phyloP scores from a whole-genome alignment of 2,113 vertebrate species.

The Pelecanus crispus region DNA sequence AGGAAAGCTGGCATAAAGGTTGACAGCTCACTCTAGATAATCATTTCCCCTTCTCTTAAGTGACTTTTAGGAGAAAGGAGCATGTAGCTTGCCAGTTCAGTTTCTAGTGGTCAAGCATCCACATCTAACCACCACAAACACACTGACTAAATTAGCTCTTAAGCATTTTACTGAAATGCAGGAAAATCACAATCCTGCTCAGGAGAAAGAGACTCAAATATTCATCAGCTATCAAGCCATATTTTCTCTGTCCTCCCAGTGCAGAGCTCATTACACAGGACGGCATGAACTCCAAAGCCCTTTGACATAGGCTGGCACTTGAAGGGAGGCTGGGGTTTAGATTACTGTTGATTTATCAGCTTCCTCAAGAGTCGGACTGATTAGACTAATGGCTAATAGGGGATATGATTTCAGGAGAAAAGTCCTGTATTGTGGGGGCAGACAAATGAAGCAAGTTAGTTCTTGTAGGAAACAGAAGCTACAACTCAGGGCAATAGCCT shows the following conservation, averaged over 20 bases:
- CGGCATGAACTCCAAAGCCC: background rate
- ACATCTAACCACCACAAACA: background rate
- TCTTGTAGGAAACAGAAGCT: background rate
- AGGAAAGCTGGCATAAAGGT: constrained; percentile 61
- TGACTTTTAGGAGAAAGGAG: constrained; percentile 46
- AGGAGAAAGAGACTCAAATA: background rate
- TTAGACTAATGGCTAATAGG: background rate
- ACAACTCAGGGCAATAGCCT: background rate
- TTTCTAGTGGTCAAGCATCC: constrained; percentile 39
- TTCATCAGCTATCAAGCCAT: background rate
- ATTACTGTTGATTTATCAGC: constrained; percentile 13
- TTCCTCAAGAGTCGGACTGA: background rate
- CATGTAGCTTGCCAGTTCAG: constrained; percentile 38
- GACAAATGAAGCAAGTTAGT: background rate
- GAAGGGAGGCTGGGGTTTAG: background rate
- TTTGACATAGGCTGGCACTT: background rate
- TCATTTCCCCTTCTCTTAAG: constrained; percentile 18
- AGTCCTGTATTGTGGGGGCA: background rate
- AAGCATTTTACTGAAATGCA: constrained; percentile 19
- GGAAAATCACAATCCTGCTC: background rate
- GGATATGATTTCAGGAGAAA: background rate
- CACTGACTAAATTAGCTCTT: constrained; percentile 41
- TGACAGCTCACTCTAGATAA: constrained; percentile 59
- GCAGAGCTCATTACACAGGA: background rate
- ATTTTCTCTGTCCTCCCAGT: background rate